phyloP scores from a whole-genome alignment of 2,888 invertebrate genomes.

The Drosophila eohydei region DNA sequence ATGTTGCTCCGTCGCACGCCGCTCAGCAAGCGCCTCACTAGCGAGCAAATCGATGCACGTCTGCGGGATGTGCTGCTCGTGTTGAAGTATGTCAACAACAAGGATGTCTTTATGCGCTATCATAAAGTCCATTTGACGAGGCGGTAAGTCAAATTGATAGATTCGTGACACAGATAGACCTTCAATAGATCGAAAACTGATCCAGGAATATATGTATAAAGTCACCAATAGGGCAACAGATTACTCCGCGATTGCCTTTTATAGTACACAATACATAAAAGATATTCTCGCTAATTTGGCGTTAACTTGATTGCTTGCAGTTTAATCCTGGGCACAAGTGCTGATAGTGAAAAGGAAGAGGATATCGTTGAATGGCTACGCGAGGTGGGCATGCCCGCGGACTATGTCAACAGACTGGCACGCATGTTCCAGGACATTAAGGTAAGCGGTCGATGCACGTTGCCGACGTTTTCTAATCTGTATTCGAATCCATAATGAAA shows the following conservation, averaged over 20 bases:
- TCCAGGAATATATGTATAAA: neutral
- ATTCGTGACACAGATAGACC: neutral
- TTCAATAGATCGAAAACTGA: too few relatives aligned
- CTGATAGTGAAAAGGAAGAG: slow-evolving; percentile 99
- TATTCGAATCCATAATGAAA: neutral
- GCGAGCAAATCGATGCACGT: slow-evolving; percentile 97
- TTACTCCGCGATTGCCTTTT: too few relatives aligned
- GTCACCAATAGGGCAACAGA: neutral
- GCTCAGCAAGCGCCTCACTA: slow-evolving; percentile 96
- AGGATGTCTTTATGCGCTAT: slow-evolving; percentile 99
- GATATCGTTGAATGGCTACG: slow-evolving; percentile 99
- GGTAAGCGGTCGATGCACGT: slow-evolving; percentile 85
- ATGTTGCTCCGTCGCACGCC: slow-evolving; percentile 98
- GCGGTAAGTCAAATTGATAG: slow-evolving; percentile 82
- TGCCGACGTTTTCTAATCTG: neutral
- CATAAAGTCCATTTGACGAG: slow-evolving; percentile 99
- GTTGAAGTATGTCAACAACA: slow-evolving; percentile 99
- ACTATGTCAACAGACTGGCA: slow-evolving; percentile 98
- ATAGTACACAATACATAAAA: neutral
- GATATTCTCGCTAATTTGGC: neutral
- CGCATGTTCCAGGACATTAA: slow-evolving; percentile 99
- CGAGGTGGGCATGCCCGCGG: slow-evolving; percentile 99
- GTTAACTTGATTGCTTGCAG: slow-evolving; percentile 80
- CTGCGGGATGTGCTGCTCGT: slow-evolving; percentile 97
- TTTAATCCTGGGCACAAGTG: slow-evolving; percentile 98